Evolutionary conservation across 2,888 invertebrate genomes (phyloP), one percentile per base, ranked within the genome.

Genomic region (Caenorhabditis uteleia): DNA sequence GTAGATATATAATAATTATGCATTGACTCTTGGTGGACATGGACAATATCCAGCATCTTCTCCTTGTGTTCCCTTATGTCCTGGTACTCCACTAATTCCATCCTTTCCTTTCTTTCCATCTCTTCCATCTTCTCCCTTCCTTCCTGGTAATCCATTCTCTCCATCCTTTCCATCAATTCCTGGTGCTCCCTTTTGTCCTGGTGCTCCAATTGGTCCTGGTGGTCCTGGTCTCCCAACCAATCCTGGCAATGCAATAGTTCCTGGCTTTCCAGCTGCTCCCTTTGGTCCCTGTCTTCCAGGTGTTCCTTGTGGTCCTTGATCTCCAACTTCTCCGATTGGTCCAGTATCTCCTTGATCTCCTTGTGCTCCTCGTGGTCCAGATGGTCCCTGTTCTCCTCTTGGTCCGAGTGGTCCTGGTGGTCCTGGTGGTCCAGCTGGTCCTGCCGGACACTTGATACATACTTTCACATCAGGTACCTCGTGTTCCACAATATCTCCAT

Each of bases 371-470:
- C 67, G 68, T 38, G 59, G 68, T 51, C 77, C 77, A 16, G 45
- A 26, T 21, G 67, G 36, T 49, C 78, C 78, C 14, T 74, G 68
- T 8, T 70, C 71, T 51, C 80, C 80, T 25, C 65, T 64, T 36
- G 68, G 64, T 39, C 80, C 72, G 10, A 60, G 50, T 26, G 60
- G 61, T 58, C 77, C 77, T 8, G 77, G 68, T 20, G 73, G 73
- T 68, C 77, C 77, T 36, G 68, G 69, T 18, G 76, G 74, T 56
- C 76, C 77, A 5, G 74, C 61, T 18, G 77, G 75, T 36, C 78
- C 78, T 20, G 76, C 75, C 29, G 77, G 77, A 47, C 77, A 75
- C 51, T 69, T 60, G 56, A 74, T 70, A 47, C 77, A 77, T 26
- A 66, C 70, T 20, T 65, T 65, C 33, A 53, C 51, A 23, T 62